A percentile compares a stretch with the other conserved stretches of the same genome.
phyloP scores from a whole-genome alignment of 1,140 invertebrate genomes.

The Drosophila tani region DNA sequence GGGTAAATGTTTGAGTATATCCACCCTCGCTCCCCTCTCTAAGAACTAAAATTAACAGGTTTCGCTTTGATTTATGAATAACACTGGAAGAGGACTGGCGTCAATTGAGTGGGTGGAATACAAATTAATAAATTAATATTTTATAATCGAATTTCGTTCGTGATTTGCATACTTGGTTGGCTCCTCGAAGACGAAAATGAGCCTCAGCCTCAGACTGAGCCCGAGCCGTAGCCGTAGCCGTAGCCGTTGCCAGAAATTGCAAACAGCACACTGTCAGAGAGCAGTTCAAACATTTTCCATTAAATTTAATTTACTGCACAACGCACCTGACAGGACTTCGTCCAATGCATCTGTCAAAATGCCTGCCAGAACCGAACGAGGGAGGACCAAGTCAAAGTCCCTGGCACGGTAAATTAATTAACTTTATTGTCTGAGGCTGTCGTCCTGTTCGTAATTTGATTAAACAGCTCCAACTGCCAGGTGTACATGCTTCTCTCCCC shows the following conservation, averaged over 20 bases:
- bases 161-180: slow-evolving; percentile 73
- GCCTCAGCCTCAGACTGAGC: neutral
- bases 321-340: slow-evolving; percentile 29
- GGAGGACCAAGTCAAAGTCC: slow-evolving; percentile 27
- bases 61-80: slow-evolving; percentile 56
- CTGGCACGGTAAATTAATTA: slow-evolving; percentile 73
- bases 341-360: slow-evolving; percentile 39
- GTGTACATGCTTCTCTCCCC: neutral
- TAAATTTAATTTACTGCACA: slow-evolving; percentile 74
- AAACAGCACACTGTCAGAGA: slow-evolving; percentile 56
- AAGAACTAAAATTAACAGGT: slow-evolving; percentile 54
- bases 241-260: slow-evolving; percentile 32
- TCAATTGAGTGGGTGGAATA: slow-evolving; percentile 41
- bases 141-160: slow-evolving; percentile 73
- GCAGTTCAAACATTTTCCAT: slow-evolving; percentile 38
- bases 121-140: slow-evolving; percentile 80
- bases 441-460: slow-evolving; percentile 63
- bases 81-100: neutral
- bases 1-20: slow-evolving; percentile 31
- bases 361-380: slow-evolving; percentile 15
- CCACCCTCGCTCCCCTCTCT: neutral
- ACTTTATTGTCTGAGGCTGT: slow-evolving; percentile 66
- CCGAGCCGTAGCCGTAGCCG: neutral
- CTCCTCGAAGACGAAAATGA: slow-evolving; percentile 6
- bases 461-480: slow-evolving; percentile 59